A percentile compares a stretch with the other conserved stretches of the same genome.
These are phyloP conservation scores for Unio pictorum DNA, from an alignment of 2,888 invertebrate genomes.

Conservation along the genomic window DNA sequence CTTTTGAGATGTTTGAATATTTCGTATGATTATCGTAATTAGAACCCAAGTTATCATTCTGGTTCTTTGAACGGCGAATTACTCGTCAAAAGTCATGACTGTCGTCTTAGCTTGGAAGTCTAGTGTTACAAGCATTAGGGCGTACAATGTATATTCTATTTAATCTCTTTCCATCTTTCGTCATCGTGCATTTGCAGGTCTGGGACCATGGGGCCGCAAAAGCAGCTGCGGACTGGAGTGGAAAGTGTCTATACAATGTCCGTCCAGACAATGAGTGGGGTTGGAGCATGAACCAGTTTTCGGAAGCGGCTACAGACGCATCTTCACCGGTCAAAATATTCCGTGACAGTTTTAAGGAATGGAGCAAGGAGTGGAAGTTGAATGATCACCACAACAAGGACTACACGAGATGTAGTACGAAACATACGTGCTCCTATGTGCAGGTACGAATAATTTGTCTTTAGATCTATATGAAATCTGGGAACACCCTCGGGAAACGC, in stretches of 20 bases:
- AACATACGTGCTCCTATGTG: conserved; percentile 34
- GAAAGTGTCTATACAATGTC: conserved; percentile 34
- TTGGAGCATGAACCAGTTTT: conserved; percentile 36
- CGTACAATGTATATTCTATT: no score
- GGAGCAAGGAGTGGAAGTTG: conserved; percentile 23
- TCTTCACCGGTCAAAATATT: conserved; percentile 17
- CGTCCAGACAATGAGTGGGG: conserved; percentile 38
- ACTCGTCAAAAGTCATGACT: no score
- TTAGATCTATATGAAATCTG: no score
- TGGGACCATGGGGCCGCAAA: conserved; percentile 40
- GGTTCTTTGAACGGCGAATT: no score
- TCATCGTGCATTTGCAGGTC: conserved; percentile 21
- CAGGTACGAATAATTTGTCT: conserved; percentile 21
- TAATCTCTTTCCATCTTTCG: background rate
- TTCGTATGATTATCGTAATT: no score
- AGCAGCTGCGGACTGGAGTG: conserved; percentile 36
- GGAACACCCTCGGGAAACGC: no score
- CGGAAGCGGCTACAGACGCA: conserved; percentile 18
- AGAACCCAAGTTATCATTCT: no score
- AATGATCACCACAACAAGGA: conserved; percentile 25
- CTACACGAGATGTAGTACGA: conserved; percentile 27
- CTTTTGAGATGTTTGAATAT: no score
- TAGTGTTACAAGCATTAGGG: no score
- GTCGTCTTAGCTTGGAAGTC: no score
- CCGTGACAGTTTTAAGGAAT: conserved; percentile 22